phyloP scores from a whole-genome alignment of 2,797 vertebrate species.

The Alosa sapidissima region DNA sequence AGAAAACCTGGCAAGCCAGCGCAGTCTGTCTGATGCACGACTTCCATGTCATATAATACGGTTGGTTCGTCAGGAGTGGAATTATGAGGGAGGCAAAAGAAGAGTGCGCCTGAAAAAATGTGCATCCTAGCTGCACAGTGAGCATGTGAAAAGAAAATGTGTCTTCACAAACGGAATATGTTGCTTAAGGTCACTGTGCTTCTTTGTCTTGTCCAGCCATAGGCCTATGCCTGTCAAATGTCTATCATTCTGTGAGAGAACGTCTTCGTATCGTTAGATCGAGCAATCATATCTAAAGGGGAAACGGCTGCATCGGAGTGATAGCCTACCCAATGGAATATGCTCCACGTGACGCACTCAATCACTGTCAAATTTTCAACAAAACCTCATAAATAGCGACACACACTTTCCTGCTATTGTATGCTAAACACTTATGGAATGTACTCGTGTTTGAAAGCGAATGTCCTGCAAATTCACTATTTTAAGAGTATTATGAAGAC shows the following conservation, averaged over 20 bases:
- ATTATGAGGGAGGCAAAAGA: not conserved
- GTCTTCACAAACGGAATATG: not conserved
- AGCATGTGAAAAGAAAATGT: too few species aligned
- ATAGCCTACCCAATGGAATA: not conserved
- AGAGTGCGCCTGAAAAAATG: not conserved
- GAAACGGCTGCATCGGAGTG: not conserved
- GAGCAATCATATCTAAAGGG: not conserved
- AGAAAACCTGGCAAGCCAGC: slow-evolving; percentile 59
- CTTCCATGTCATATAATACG: not conserved
- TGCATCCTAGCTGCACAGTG: not conserved
- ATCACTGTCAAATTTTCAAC: not conserved
- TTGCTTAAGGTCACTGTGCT: not conserved
- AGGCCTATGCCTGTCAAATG: not conserved
- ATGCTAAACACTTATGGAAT: not conserved
- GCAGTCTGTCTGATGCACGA: slow-evolving; percentile 33
- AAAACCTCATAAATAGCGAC: not conserved
- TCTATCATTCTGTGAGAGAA: not conserved
- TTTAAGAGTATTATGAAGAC: not conserved
- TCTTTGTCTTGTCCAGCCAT: not conserved
- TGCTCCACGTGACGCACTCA: not conserved
- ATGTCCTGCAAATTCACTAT: not conserved
- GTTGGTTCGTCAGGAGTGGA: not conserved
- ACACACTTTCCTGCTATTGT: not conserved
- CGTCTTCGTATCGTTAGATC: not conserved
- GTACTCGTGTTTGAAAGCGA: not conserved